phyloP scores from a whole-genome alignment of 2,113 vertebrate species.

The Raphicerus campestris region DNA sequence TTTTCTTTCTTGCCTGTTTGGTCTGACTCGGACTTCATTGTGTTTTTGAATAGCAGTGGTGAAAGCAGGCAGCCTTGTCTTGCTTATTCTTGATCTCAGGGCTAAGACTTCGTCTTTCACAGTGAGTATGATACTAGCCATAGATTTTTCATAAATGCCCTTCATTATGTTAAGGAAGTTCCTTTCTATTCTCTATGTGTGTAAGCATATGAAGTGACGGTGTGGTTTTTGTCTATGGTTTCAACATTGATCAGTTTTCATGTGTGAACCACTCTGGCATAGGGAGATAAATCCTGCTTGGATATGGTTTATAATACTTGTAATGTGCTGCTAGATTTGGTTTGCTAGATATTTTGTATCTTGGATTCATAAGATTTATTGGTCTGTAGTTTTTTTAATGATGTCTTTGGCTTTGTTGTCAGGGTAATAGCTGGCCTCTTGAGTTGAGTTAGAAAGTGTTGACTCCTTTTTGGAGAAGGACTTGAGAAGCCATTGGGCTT shows the following conservation, averaged over 20 bases:
- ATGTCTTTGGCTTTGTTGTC: not conserved
- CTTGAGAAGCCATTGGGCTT: not conserved
- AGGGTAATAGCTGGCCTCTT: not conserved
- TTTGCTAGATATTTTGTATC: not conserved
- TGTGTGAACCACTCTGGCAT: not conserved
- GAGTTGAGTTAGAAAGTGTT: not conserved
- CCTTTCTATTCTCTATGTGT: not conserved
- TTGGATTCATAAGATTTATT: not conserved
- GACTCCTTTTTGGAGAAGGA: not conserved
- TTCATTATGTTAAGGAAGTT: not conserved
- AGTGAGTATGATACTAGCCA: not conserved
- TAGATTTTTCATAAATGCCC: not conserved
- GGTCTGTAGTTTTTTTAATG: not conserved
- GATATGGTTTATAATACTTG: not conserved
- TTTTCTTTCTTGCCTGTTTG: not conserved
- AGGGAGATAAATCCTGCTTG: not conserved
- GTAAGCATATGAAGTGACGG: not conserved
- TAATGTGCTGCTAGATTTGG: not conserved
- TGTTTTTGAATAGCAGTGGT: not conserved
- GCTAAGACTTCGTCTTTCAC: not conserved
- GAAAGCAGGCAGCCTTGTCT: not conserved
- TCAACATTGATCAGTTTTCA: not conserved
- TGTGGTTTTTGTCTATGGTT: not conserved
- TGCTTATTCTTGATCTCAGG: not conserved
- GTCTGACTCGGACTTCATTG: not conserved